phyloP scores from a whole-genome alignment of 2,797 vertebrate genomes.

The Crypturellus tataupa region DNA sequence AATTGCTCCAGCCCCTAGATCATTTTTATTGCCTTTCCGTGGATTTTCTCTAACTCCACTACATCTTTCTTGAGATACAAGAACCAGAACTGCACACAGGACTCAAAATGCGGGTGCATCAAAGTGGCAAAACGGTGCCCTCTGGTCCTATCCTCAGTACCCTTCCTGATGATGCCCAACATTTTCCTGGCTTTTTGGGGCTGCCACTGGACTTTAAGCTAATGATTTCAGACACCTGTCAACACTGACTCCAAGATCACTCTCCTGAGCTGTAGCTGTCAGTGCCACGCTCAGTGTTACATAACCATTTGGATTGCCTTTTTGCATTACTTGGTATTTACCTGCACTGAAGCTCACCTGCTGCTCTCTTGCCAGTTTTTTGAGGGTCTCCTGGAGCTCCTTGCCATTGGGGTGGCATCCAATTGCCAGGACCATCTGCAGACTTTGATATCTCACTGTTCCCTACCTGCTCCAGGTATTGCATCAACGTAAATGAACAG shows the following conservation, averaged over 20 bases:
- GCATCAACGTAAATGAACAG: not conserved
- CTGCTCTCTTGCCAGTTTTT: not conserved
- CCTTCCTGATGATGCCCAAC: not conserved
- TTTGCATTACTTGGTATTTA: not conserved
- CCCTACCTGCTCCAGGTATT: not conserved
- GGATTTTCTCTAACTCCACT: not conserved
- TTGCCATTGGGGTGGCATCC: not conserved
- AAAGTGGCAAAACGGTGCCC: not conserved
- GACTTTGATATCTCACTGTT: not conserved
- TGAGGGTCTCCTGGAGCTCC: not conserved
- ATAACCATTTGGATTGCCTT: not conserved
- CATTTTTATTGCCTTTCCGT: not conserved
- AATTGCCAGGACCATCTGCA: not conserved
- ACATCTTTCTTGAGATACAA: not conserved
- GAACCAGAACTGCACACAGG: not conserved
- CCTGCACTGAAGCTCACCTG: not conserved
- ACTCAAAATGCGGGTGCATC: not conserved
- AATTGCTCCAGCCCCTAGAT: not conserved
- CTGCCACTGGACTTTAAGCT: not conserved
- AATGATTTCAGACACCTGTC: not conserved
- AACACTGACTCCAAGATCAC: not conserved
- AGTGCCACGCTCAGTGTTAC: rapidly evolving
- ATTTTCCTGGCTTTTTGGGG: not conserved
- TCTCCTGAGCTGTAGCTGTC: not conserved
- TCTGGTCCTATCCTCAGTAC: not conserved